Evolutionary conservation across 2,797 vertebrate species (phyloP).

Genomic region (Sebastes matsubarae): DNA sequence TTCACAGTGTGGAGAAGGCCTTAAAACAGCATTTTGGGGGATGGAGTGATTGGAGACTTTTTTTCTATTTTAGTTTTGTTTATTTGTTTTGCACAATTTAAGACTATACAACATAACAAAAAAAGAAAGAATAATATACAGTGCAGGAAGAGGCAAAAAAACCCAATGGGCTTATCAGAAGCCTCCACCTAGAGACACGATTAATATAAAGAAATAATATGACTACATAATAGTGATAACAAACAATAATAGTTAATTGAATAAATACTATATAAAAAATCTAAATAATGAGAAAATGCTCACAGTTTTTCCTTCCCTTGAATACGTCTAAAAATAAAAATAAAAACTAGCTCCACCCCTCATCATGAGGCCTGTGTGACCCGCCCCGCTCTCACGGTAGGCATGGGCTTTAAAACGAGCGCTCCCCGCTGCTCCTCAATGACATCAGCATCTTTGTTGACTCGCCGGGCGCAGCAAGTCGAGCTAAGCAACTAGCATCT

Average conservation of each 20-base stretch:
- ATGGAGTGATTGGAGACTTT: background rate
- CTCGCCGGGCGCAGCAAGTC: background rate
- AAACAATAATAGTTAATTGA: background rate
- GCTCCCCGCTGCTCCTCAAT: background rate
- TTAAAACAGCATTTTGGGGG: background rate
- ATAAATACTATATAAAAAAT: background rate
- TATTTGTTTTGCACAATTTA: no score
- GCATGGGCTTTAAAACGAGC: background rate
- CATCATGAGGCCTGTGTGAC: background rate
- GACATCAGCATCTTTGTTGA: slow-evolving; percentile 58
- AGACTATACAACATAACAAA: no score
- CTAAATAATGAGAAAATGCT: background rate
- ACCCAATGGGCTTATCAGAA: no score
- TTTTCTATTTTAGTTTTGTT: background rate
- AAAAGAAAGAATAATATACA: no score
- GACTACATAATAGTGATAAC: no score
- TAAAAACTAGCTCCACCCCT: background rate
- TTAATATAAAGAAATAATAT: no score
- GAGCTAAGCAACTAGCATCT: background rate
- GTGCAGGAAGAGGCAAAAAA: no score
- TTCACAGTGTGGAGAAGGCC: background rate
- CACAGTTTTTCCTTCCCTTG: background rate
- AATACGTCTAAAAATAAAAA: no score
- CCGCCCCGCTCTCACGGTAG: background rate
- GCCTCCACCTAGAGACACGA: no score